Conservation (phyloP, 2,113 vertebrate genomes). For the Sinocyclocheilus anophthalmus region DNA sequence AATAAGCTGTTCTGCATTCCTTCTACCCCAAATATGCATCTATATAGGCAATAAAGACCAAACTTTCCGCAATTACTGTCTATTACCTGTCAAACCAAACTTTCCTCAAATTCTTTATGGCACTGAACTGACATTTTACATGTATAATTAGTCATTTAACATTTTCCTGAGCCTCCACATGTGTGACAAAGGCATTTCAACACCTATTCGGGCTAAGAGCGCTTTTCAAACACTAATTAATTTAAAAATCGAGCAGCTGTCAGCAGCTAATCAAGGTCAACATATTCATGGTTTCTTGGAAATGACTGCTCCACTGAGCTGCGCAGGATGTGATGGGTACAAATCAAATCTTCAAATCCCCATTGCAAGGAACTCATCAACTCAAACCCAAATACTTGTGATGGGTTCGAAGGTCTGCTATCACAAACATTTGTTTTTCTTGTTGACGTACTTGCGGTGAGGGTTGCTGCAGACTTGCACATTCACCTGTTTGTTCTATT, state of each 20-base stretch:
- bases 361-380: neutral
- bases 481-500: neutral
- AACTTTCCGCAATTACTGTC: neutral
- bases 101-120: neutral
- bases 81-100: constrained; percentile 11
- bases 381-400: neutral
- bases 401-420: neutral
- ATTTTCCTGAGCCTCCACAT: constrained; percentile 14
- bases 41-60: neutral
- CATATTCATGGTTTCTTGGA: constrained; percentile 5
- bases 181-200: constrained; percentile 10
- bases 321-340: neutral
- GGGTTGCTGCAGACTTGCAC: neutral
- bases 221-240: constrained; percentile 31
- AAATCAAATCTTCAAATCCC: constrained; percentile 9
- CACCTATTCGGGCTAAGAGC: neutral
- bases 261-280: constrained; percentile 13
- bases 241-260: constrained; percentile 28
- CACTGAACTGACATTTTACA: constrained; percentile 24
- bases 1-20: neutral
- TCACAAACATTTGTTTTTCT: neutral
- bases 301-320: neutral
- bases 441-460: too few species aligned
- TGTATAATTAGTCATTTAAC: constrained; percentile 17
- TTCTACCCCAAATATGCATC: neutral